Evolutionary conservation across 1,140 invertebrate genomes (phyloP), one percentile per base, ranked within the genome.

Genomic region (Brachystomella parvula): DNA sequence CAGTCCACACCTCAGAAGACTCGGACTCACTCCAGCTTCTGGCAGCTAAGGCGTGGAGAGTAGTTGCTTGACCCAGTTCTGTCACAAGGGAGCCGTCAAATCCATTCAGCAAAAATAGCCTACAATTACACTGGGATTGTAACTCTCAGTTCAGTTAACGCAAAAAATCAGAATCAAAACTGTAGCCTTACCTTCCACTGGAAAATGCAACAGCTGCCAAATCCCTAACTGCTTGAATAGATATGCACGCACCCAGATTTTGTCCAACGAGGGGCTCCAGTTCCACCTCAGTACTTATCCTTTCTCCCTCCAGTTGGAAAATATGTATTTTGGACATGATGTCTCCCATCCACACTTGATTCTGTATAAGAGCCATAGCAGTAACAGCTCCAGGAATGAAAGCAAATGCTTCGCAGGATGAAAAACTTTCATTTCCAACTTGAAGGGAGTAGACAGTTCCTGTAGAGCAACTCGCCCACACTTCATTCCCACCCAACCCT

Each of bases 281-380:
- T 30, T 69, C 17, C 29, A 61, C 56, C 9, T 71, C 73, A 65
- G 59, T 68, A 26, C 39, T 31, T 29, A 56, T 24, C 47, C 19
- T 3, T 58, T 21, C 21, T 29, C 29, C 29, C 60, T 70, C 81
- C 82, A 81, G 73, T 86, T 60, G 29, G 85, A 80, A 81, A 0
- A 89, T 87, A 73, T 90, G 87, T 58, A 95, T 83, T 63, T 86
- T 84, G 19, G 89, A 90, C 0, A 82, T 79, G 63, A 85, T 87
- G 77, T 95, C 92, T 0, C 91, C 92, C 63, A 94, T 83, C 92
- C 92, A 96, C 58, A 95, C 84, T 35, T 81, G 81, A 65, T 82
- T 80, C 67, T 85, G 82, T 26, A 92, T 83, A 1, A 85, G 83
- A 74, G 86, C 80, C 63, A 77, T 74, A 57, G 76, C 77, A 53